Evolutionary conservation across 2,888 invertebrate genomes (phyloP).

Genomic region (Cenopis cana): DNA sequence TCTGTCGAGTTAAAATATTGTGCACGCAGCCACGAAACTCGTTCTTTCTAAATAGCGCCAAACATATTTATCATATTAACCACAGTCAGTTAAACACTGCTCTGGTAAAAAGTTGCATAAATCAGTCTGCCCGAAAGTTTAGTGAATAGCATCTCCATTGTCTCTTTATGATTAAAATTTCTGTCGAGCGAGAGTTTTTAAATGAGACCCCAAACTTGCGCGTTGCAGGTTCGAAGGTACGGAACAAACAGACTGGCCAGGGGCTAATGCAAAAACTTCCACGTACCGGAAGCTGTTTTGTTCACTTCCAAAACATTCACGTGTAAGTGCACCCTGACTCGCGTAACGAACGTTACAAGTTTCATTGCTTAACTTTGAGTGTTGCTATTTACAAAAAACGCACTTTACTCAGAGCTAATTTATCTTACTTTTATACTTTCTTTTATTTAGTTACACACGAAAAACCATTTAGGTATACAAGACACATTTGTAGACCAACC

Average conservation of each 20-base stretch:
- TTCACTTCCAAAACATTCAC: slow-evolving; percentile 73
- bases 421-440: too few relatives aligned
- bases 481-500: not conserved
- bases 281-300: slow-evolving; percentile 65
- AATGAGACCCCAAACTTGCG: slow-evolving; percentile 77
- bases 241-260: slow-evolving; percentile 72
- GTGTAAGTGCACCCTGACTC: slow-evolving; percentile 58
- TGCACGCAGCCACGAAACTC: slow-evolving; percentile 53
- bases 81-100: slow-evolving; percentile 49
- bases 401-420: not conserved
- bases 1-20: slow-evolving; percentile 50
- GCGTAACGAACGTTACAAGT: slow-evolving; percentile 31
- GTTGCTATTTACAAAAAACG: slow-evolving; percentile 1
- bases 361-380: slow-evolving; percentile 30
- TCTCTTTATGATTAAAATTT: slow-evolving; percentile 80
- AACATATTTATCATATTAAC: slow-evolving; percentile 53
- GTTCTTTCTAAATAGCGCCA: slow-evolving; percentile 50
- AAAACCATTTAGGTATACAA: not conserved
- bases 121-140: slow-evolving; percentile 67
- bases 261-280: slow-evolving; percentile 80
- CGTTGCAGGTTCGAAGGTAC: slow-evolving; percentile 70
- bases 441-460: not conserved
- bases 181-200: slow-evolving; percentile 68
- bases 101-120: slow-evolving; percentile 61
- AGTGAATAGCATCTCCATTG: slow-evolving; percentile 70